Percentiles rank a stretch among this genome's conserved stretches.
These are phyloP conservation scores for Apteryx owenii DNA, from an alignment of 2,113 vertebrate genomes.

Conservation along the genomic window DNA sequence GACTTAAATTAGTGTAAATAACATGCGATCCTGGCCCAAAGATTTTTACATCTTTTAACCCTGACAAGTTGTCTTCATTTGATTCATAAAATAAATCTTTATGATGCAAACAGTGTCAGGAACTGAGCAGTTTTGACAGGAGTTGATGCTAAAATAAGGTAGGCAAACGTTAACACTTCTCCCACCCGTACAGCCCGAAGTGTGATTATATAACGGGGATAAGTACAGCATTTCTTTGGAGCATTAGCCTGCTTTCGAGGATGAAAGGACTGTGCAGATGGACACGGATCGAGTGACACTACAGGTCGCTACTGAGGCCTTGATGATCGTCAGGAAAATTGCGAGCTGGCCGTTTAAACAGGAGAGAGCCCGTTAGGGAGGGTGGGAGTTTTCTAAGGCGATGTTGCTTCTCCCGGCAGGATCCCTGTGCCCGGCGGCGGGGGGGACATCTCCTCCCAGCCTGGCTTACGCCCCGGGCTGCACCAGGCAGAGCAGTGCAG, in stretches of 20 bases:
- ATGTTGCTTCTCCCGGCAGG: background rate
- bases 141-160: background rate
- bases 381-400: background rate
- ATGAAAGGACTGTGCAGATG: background rate
- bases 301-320: background rate
- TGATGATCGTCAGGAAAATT: background rate
- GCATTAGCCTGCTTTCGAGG: slow-evolving; percentile 64
- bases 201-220: slow-evolving; percentile 32
- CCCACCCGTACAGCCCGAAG: background rate
- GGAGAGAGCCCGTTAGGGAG: background rate
- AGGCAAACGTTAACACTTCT: background rate
- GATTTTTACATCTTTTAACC: background rate
- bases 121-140: background rate
- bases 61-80: background rate
- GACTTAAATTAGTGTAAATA: background rate
- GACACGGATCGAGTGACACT: background rate
- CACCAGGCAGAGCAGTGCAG: background rate
- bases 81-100: background rate
- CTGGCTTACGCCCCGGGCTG: background rate
- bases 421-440: background rate
- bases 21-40: background rate
- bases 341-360: background rate
- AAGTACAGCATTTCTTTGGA: slow-evolving; percentile 14
- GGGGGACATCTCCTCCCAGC: background rate
- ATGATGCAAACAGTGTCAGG: background rate